These are phyloP conservation scores for Ascaphus truei DNA, from an alignment of 2,113 vertebrate species.

Conservation along the genomic window DNA sequence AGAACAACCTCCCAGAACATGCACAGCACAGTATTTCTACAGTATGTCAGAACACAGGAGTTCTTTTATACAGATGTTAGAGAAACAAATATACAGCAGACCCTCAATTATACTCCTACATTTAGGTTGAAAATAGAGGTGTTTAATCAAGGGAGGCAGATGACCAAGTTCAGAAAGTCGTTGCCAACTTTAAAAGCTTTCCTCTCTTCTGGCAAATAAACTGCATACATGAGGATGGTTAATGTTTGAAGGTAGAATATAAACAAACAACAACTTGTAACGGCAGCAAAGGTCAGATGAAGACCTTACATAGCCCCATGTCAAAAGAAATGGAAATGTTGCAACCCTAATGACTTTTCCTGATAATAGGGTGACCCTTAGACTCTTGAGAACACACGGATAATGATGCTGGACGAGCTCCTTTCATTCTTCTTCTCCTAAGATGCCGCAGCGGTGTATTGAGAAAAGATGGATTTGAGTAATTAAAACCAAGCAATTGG, in stretches of 20 bases:
- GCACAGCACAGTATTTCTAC: conserved; percentile 25
- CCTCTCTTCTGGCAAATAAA: conserved; percentile 24
- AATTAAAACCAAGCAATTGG: conserved; percentile 12
- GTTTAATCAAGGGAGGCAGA: conserved; percentile 33
- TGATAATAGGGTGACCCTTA: neutral
- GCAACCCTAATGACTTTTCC: neutral
- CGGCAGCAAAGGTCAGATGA: neutral
- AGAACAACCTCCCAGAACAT: conserved; percentile 33
- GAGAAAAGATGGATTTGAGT: neutral
- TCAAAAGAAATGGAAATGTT: neutral
- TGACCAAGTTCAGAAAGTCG: conserved; percentile 24
- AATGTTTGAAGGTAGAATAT: neutral
- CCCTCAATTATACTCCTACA: conserved; percentile 35
- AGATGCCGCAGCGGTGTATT: neutral
- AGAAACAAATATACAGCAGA: conserved; percentile 31
- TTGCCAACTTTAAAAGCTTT: conserved; percentile 16
- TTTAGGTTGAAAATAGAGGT: conserved; percentile 34
- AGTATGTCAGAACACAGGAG: conserved; percentile 25
- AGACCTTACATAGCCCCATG: neutral
- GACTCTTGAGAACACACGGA: neutral
- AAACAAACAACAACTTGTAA: conserved; percentile 6
- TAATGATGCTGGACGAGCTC: neutral
- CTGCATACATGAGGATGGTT: neutral
- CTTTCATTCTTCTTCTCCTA: neutral
- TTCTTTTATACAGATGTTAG: conserved; percentile 35